These are phyloP conservation scores for Actenoides lindsayi DNA, from an alignment of 2,113 vertebrate species.

Conservation along the genomic window DNA sequence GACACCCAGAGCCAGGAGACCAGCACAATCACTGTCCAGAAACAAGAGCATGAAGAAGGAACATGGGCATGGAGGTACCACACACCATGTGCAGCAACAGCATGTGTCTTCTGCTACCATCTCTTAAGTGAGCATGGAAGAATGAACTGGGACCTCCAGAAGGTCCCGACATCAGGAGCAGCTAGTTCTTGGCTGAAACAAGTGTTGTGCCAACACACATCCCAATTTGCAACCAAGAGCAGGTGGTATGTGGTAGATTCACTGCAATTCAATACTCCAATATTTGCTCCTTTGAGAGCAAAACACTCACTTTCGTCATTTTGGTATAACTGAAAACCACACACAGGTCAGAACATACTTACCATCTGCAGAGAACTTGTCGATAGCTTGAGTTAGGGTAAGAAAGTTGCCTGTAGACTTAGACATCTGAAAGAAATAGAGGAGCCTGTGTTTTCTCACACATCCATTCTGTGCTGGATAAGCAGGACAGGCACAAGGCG, in stretches of 20 bases:
- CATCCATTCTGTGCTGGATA: background rate
- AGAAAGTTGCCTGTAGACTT: conserved; percentile 99
- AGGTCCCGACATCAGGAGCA: background rate
- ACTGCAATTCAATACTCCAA: background rate
- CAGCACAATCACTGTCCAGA: background rate
- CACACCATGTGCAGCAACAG: accelerated
- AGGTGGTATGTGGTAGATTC: background rate
- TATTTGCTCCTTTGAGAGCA: background rate
- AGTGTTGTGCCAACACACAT: background rate
- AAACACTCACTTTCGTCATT: background rate
- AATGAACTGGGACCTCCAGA: background rate
- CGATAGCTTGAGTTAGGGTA: conserved; percentile 86
- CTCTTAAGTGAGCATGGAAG: accelerated
- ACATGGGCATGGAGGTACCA: accelerated
- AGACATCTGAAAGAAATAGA: conserved; percentile 87
- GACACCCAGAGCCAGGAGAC: background rate
- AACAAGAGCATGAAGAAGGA: background rate
- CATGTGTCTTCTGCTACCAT: accelerated
- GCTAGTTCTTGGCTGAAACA: background rate
- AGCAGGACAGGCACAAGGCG: background rate
- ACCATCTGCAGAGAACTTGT: conserved; percentile 98
- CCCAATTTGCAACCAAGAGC: background rate
- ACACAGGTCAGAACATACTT: conserved; percentile 26
- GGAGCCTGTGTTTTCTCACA: background rate
- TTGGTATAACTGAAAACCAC: background rate